Evolutionary conservation across 2,888 invertebrate genomes (phyloP).

Genomic region (Elmis aenea): DNA sequence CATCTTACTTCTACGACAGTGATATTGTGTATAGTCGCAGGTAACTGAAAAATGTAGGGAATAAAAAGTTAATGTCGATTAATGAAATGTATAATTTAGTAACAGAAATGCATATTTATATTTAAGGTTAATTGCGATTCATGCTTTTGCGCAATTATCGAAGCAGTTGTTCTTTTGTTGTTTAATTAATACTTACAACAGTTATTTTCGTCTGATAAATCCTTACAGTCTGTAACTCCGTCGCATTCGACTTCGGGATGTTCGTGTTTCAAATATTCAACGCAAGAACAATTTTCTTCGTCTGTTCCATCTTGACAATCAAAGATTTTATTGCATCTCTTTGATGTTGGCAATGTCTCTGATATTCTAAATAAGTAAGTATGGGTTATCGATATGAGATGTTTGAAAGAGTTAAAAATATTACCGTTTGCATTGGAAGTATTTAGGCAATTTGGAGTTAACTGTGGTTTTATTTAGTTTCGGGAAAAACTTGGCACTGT

Average conservation of each 20-base stretch:
- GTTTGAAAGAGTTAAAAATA: conserved; percentile 12
- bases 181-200: conserved; percentile 54
- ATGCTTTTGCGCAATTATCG: too few relatives aligned
- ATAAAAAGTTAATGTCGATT: too few relatives aligned
- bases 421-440: conserved; percentile 50
- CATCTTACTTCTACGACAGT: conserved; percentile 58
- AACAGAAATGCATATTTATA: too few relatives aligned
- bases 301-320: conserved; percentile 84
- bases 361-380: conserved; percentile 50
- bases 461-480: too few relatives aligned
- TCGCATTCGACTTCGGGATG: conserved; percentile 64
- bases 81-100: too few relatives aligned
- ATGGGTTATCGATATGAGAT: conserved; percentile 1
- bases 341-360: conserved; percentile 56
- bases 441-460: too few relatives aligned
- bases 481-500: too few relatives aligned
- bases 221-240: conserved; percentile 67
- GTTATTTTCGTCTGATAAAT: conserved; percentile 67
- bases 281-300: conserved; percentile 67
- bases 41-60: conserved; percentile 46
- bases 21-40: conserved; percentile 56
- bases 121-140: too few relatives aligned
- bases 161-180: too few relatives aligned
- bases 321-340: conserved; percentile 62
- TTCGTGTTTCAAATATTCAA: conserved; percentile 57